Conservation (phyloP, 2,888 invertebrate species). For the Pomacea canaliculata region DNA sequence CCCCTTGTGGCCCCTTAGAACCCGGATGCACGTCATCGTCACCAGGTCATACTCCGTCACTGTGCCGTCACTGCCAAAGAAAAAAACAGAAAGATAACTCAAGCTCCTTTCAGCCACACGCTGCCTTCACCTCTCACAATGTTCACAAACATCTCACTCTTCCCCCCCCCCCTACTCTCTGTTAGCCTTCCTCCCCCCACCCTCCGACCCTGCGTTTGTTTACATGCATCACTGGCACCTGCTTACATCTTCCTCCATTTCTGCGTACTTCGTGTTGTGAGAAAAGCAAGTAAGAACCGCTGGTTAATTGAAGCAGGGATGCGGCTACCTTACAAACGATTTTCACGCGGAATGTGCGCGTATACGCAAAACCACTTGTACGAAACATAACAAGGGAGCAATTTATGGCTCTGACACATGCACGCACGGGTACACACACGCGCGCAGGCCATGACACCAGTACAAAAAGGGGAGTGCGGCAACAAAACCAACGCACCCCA, state of each 20-base stretch:
- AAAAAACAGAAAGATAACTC: not conserved
- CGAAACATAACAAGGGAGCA: too few relatives aligned
- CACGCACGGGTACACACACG: not conserved
- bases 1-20: constrained; percentile 63
- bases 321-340: too few relatives aligned
- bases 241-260: not conserved
- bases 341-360: too few relatives aligned
- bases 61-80: constrained; percentile 57
- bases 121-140: not conserved
- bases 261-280: too few relatives aligned
- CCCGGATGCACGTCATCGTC: constrained; percentile 65
- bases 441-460: not conserved
- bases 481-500: too few relatives aligned
- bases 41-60: constrained; percentile 66
- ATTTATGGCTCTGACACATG: not conserved
- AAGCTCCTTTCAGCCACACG: not conserved
- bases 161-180: not conserved
- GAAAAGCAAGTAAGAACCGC: too few relatives aligned
- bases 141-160: not conserved
- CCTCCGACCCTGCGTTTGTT: not conserved
- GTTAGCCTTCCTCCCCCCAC: too few relatives aligned
- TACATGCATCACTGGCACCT: not conserved
- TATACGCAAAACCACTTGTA: too few relatives aligned
- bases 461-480: not conserved
- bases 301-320: too few relatives aligned